phyloP scores from a whole-genome alignment of 2,113 vertebrate genomes.

The Nyctereutes procyonoides region DNA sequence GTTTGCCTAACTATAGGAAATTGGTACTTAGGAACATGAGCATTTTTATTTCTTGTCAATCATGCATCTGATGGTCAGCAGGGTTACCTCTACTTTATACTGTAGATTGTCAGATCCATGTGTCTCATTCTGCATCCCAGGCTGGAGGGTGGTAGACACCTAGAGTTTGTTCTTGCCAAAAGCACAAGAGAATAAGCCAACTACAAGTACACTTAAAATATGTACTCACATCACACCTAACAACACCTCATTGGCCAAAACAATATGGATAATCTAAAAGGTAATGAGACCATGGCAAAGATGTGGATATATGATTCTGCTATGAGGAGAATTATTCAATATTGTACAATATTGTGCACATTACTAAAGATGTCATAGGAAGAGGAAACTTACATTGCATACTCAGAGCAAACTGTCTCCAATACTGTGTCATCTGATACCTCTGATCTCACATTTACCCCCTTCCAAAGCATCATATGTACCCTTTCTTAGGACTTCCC shows the following conservation, averaged over 20 bases:
- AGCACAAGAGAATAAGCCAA: neutral
- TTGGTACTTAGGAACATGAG: neutral
- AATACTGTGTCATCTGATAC: fast-evolving
- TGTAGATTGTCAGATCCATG: neutral
- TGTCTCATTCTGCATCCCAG: neutral
- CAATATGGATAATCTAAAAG: neutral
- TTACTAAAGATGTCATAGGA: neutral
- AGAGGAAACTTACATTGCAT: no score
- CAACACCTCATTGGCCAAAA: neutral
- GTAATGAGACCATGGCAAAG: neutral
- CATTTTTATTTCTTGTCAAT: neutral
- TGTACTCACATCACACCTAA: neutral
- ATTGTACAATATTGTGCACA: neutral
- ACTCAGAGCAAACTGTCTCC: neutral
- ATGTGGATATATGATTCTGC: neutral
- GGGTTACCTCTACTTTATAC: neutral
- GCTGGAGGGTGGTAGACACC: no score
- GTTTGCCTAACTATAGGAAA: neutral
- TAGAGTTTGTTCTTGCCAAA: neutral
- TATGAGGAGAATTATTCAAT: neutral
- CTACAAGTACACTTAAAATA: neutral
- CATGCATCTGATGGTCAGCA: neutral
- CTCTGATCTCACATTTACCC: neutral
- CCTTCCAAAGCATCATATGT: neutral
- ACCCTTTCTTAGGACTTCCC: neutral